Conservation (phyloP, 2,797 vertebrate species). For the Hyperoplus lanceolatus region DNA sequence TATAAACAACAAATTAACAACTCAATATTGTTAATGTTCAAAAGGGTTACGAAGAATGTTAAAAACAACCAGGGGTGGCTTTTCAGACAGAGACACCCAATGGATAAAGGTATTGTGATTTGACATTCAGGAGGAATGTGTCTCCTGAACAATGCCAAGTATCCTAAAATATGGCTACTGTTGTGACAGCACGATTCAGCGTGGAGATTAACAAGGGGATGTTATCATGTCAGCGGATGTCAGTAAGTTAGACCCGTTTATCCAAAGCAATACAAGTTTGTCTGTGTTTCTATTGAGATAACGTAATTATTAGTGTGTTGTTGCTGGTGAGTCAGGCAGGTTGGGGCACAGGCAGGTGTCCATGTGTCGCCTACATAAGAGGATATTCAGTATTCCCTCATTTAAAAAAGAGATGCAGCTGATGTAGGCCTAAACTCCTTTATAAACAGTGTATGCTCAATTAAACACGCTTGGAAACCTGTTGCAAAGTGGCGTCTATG, state of each 20-base stretch:
- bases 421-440: neutral
- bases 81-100: neutral
- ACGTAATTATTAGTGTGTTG: neutral
- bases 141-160: conserved; percentile 4
- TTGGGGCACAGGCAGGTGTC: neutral
- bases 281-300: neutral
- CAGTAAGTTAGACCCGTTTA: conserved; percentile 44
- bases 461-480: conserved; percentile 46
- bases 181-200: neutral
- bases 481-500: conserved; percentile 28
- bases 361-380: neutral
- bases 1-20: neutral
- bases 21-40: no score
- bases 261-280: conserved; percentile 13
- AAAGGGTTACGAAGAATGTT: no score
- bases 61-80: no score
- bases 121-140: neutral
- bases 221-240: neutral
- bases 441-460: neutral
- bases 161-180: neutral
- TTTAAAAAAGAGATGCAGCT: neutral
- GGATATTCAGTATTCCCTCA: no score
- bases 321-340: conserved; percentile 20
- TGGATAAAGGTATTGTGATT: neutral
- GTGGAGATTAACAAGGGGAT: conserved; percentile 28